Evolutionary conservation across 2,888 invertebrate genomes (phyloP).

Genomic region (Eilema sororculum): DNA sequence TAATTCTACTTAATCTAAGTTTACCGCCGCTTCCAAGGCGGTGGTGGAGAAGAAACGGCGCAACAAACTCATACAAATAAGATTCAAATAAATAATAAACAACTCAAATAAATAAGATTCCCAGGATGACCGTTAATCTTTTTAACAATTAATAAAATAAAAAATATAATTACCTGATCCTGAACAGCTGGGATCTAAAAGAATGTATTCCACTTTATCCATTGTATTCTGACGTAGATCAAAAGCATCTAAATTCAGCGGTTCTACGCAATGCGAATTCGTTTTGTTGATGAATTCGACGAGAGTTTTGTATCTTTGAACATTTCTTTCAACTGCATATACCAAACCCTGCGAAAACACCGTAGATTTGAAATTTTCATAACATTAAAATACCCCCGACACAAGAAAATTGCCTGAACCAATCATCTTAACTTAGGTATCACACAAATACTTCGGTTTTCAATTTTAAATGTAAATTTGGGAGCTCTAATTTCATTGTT

Average conservation of each 20-base stretch:
- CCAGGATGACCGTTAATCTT: neutral
- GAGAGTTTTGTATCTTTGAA: slow-evolving; percentile 89
- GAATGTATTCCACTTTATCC: slow-evolving; percentile 93
- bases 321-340: slow-evolving; percentile 92
- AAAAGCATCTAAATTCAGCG: slow-evolving; percentile 91
- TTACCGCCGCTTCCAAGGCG: neutral
- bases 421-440: too few relatives aligned
- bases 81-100: too few relatives aligned
- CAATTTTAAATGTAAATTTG: too few relatives aligned
- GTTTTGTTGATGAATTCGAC: slow-evolving; percentile 88
- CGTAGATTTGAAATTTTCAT: neutral
- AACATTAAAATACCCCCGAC: neutral
- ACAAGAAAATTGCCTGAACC: neutral
- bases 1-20: too few relatives aligned
- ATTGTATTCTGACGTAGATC: slow-evolving; percentile 87
- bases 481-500: too few relatives aligned
- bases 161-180: slow-evolving; percentile 91
- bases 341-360: slow-evolving; percentile 77
- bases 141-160: neutral
- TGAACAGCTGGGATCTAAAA: slow-evolving; percentile 99
- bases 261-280: slow-evolving; percentile 89
- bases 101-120: too few relatives aligned
- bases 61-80: too few relatives aligned
- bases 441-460: too few relatives aligned
- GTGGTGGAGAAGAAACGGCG: neutral